These are phyloP conservation scores for Platichthys flesus DNA, from an alignment of 2,113 vertebrate species.

Conservation along the genomic window DNA sequence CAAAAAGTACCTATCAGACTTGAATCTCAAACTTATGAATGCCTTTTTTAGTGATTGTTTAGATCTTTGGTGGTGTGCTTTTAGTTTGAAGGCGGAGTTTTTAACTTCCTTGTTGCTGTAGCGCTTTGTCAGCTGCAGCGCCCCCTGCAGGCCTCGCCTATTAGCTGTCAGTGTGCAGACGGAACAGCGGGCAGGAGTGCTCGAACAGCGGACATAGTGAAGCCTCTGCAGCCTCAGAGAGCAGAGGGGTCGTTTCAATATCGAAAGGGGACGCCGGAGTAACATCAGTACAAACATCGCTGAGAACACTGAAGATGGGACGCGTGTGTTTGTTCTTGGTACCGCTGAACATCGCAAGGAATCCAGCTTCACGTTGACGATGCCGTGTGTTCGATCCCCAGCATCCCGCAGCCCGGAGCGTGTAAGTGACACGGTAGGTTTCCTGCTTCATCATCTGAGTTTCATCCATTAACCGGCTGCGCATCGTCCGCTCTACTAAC, in stretches of 20 bases:
- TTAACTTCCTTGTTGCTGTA: not conserved
- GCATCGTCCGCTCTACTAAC: not conserved
- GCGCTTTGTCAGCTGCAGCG: slow-evolving; percentile 32
- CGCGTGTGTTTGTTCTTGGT: slow-evolving; percentile 25
- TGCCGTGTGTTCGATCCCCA: slow-evolving; percentile 53
- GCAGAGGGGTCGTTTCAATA: too few relatives aligned
- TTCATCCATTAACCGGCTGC: not conserved
- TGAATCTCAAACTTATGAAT: too few relatives aligned
- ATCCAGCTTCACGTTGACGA: slow-evolving; percentile 50
- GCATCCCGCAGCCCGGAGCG: slow-evolving; percentile 45
- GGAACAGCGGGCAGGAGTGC: slow-evolving; percentile 10
- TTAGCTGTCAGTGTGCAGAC: not conserved
- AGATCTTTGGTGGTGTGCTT: not conserved
- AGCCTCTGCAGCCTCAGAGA: not conserved
- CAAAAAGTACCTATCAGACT: too few relatives aligned
- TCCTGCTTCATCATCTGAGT: not conserved
- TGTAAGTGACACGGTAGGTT: slow-evolving; percentile 67
- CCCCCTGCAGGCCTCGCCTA: slow-evolving; percentile 30
- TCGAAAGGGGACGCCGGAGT: too few relatives aligned
- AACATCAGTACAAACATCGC: not conserved
- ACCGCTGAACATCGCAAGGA: slow-evolving; percentile 49
- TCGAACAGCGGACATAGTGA: slow-evolving; percentile 24
- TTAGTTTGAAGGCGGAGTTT: slow-evolving; percentile 27
- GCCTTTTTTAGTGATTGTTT: too few relatives aligned
- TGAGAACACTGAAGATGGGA: slow-evolving; percentile 34